These are phyloP conservation scores for Hydrotaea diabolus DNA, from an alignment of 2,888 invertebrate species.

Conservation along the genomic window DNA sequence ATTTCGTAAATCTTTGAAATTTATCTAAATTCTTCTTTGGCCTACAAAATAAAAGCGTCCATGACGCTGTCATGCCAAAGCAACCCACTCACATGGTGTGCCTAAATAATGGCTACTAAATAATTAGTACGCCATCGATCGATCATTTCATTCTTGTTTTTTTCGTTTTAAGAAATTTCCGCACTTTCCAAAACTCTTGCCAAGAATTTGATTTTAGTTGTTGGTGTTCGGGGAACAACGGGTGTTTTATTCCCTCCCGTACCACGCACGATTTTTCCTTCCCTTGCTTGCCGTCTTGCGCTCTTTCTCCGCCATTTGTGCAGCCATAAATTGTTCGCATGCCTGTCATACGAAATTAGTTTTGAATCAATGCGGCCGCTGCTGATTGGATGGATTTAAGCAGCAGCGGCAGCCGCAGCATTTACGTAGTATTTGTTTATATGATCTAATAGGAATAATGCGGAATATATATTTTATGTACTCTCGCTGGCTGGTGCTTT, in stretches of 20 bases:
- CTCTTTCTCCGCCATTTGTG: conserved; percentile 3
- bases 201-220: too few species aligned
- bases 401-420: background rate
- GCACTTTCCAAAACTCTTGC: conserved; percentile 5
- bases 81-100: too few species aligned
- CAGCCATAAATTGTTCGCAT: conserved; percentile 16
- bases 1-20: background rate
- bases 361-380: conserved; percentile 19
- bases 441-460: conserved; percentile 5
- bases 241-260: too few species aligned
- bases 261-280: too few species aligned
- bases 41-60: too few species aligned
- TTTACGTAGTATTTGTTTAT: conserved; percentile 22
- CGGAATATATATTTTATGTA: background rate
- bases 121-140: conserved; percentile 6
- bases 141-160: too few species aligned
- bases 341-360: conserved; percentile 25
- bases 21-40: too few species aligned
- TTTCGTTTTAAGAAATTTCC: background rate
- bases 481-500: too few species aligned
- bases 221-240: too few species aligned
- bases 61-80: too few species aligned
- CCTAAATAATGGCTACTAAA: too few species aligned
- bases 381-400: conserved; percentile 19
- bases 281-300: background rate